Evolutionary conservation across 2,113 vertebrate genomes (phyloP).

Genomic region (Notothenia coriiceps): DNA sequence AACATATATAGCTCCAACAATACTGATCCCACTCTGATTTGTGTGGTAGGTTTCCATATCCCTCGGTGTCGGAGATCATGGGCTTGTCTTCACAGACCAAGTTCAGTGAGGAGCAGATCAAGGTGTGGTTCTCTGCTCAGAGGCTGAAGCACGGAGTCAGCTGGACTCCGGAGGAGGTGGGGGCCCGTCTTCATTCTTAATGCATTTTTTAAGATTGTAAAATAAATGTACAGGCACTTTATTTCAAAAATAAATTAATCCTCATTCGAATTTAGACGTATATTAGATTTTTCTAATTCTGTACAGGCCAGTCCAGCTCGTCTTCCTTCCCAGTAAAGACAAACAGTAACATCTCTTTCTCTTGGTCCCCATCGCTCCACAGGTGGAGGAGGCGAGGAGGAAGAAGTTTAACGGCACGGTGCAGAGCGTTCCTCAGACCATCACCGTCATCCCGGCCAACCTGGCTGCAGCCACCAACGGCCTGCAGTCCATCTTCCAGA

Average conservation of each 20-base stretch:
- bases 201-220: too few relatives aligned
- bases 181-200: constrained; percentile 47
- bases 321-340: too few relatives aligned
- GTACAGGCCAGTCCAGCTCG: too few relatives aligned
- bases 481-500: constrained; percentile 96
- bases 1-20: too few relatives aligned
- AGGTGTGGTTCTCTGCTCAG: constrained; percentile 99
- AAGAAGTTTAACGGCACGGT: constrained; percentile 98
- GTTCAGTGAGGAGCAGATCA: constrained; percentile 97
- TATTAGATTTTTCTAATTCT: too few relatives aligned
- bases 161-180: constrained; percentile 95
- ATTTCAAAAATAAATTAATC: too few relatives aligned
- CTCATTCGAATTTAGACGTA: too few relatives aligned
- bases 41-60: constrained; percentile 90
- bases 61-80: constrained; percentile 93
- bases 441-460: constrained; percentile 96
- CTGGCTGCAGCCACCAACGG: constrained; percentile 89
- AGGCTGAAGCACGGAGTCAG: constrained; percentile 97
- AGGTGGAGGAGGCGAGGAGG: constrained; percentile 94
- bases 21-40: not conserved
- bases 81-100: constrained; percentile 94
- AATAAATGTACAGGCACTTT: too few relatives aligned
- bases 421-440: constrained; percentile 94
- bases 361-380: not conserved
- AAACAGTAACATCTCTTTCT: too few relatives aligned